Evolutionary conservation across 2,113 vertebrate genomes (phyloP).

Genomic region (Cynoglossus semilaevis): DNA sequence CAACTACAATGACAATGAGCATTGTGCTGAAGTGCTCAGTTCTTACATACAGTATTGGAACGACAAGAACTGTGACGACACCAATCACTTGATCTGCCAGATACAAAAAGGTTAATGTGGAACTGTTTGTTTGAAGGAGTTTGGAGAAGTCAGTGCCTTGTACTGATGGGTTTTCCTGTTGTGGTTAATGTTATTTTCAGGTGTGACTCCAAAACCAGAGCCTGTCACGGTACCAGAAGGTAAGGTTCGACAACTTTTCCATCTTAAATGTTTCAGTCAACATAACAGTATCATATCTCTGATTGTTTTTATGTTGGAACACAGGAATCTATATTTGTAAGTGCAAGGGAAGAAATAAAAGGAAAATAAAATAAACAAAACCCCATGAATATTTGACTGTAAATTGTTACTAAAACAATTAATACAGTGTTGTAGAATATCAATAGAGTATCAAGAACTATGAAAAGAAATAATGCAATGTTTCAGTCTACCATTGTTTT

Average conservation of each 20-base stretch:
- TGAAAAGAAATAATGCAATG: too few species aligned
- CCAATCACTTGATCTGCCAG: slow-evolving; percentile 90
- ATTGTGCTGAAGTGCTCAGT: slow-evolving; percentile 80
- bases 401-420: too few species aligned
- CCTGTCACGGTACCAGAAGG: slow-evolving; percentile 72
- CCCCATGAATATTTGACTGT: too few species aligned
- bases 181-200: slow-evolving; percentile 66
- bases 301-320: too few species aligned
- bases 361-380: too few species aligned
- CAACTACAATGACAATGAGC: slow-evolving; percentile 87
- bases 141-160: not conserved
- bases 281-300: too few species aligned
- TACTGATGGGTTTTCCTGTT: not conserved
- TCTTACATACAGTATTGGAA: slow-evolving; percentile 82
- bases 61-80: slow-evolving; percentile 84
- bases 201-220: slow-evolving; percentile 79
- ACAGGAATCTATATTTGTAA: too few species aligned
- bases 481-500: too few species aligned
- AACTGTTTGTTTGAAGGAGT: not conserved
- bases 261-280: too few species aligned
- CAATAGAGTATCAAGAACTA: too few species aligned
- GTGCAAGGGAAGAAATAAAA: too few species aligned
- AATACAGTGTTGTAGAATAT: too few species aligned
- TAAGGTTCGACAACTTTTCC: slow-evolving; percentile 37
- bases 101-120: slow-evolving; percentile 83